Evolutionary conservation across 2,888 invertebrate genomes (phyloP).

Genomic region (Ganaspis brasiliensis): DNA sequence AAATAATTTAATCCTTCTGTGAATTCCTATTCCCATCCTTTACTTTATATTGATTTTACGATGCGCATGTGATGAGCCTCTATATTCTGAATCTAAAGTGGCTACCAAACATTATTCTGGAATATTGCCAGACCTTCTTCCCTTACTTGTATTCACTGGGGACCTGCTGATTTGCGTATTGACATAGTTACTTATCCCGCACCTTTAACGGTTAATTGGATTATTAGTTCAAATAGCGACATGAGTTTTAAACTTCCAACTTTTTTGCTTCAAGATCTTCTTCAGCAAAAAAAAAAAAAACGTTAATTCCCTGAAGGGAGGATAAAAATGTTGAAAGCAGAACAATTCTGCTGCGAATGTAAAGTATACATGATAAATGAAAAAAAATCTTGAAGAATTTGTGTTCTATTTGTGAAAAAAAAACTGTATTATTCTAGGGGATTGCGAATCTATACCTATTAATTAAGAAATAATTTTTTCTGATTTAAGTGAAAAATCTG

Average conservation of each 20-base stretch:
- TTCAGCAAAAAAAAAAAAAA: background rate
- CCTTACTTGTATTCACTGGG: conserved; percentile 49
- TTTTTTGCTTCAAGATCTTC: background rate
- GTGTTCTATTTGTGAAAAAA: too few species aligned
- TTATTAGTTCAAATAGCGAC: conserved; percentile 23
- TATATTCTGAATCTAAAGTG: conserved; percentile 59
- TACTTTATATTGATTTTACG: conserved; percentile 63
- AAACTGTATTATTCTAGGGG: too few species aligned
- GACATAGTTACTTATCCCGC: conserved; percentile 62
- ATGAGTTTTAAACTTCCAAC: background rate
- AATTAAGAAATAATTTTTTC: too few species aligned
- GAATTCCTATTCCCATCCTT: conserved; percentile 50
- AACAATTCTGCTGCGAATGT: background rate
- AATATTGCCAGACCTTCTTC: conserved; percentile 62
- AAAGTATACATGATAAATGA: too few species aligned
- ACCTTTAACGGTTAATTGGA: conserved; percentile 45
- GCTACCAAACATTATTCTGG: conserved; percentile 68
- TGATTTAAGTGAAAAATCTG: too few species aligned
- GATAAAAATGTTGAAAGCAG: background rate
- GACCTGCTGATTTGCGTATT: conserved; percentile 62
- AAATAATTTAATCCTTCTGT: conserved; percentile 11
- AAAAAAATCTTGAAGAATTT: too few species aligned
- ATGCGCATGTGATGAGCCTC: conserved; percentile 62
- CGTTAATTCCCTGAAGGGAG: background rate
- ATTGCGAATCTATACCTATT: too few species aligned